These are phyloP conservation scores for Aegotheles bennettii DNA, from an alignment of 2,113 vertebrate genomes.

Conservation along the genomic window DNA sequence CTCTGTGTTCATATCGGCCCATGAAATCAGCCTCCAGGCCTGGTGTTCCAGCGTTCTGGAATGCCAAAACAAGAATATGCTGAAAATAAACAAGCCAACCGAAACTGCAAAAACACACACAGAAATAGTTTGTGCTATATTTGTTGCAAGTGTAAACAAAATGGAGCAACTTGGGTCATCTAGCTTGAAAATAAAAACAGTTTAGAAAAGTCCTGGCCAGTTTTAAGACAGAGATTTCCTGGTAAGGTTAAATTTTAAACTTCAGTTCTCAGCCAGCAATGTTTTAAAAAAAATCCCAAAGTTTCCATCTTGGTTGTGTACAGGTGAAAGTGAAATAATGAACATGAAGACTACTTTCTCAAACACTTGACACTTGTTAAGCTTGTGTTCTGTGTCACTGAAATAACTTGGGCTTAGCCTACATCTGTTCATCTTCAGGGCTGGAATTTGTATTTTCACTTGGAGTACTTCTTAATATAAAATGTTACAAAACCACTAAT, in stretches of 20 bases:
- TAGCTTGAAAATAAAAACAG: not conserved
- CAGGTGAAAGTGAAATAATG: not conserved
- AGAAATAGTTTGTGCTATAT: not conserved
- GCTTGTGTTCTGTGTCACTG: not conserved
- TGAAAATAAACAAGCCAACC: not conserved
- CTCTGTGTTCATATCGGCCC: not conserved
- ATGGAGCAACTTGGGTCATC: accelerated
- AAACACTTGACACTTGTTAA: accelerated
- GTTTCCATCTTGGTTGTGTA: not conserved
- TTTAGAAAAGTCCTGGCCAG: not conserved
- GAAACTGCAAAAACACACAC: not conserved
- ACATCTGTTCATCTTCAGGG: not conserved
- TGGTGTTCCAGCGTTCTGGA: not conserved
- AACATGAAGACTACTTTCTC: not conserved
- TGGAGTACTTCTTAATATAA: not conserved
- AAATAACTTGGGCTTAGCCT: not conserved
- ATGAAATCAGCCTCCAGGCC: not conserved
- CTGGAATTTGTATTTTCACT: not conserved
- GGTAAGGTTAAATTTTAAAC: not conserved
- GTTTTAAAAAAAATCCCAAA: accelerated
- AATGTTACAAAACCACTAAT: not conserved
- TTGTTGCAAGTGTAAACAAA: not conserved
- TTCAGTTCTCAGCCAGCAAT: not conserved
- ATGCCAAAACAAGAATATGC: not conserved
- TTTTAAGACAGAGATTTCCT: not conserved